Percentiles rank a stretch among this genome's conserved stretches.
Evolutionary conservation across 2,888 invertebrate genomes (phyloP).

Genomic region (Microctonus hyperodae): DNA sequence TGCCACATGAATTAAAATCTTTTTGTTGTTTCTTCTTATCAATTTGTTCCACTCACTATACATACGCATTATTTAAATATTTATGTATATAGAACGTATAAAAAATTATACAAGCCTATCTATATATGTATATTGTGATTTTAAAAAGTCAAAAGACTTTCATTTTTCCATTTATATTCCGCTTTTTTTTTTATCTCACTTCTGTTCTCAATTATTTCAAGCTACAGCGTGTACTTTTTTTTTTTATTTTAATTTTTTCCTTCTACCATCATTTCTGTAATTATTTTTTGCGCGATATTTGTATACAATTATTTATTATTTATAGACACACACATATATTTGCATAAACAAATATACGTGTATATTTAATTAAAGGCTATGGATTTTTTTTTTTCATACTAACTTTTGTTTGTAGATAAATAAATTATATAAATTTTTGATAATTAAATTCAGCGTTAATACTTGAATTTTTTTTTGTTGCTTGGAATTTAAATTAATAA

Average conservation of each 20-base stretch:
- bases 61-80: neutral
- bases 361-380: neutral
- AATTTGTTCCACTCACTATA: neutral
- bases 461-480: no score
- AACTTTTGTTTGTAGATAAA: neutral
- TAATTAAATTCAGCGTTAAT: no score
- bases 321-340: neutral
- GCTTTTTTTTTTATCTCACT: neutral
- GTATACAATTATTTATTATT: constrained; percentile 33
- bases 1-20: no score
- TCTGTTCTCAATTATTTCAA: constrained; percentile 17
- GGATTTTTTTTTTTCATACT: neutral
- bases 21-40: neutral
- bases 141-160: neutral
- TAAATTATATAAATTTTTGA: no score
- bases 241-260: constrained; percentile 27
- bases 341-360: neutral
- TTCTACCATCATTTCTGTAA: neutral
- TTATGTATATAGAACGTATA: neutral
- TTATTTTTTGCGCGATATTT: constrained; percentile 50
- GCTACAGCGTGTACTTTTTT: constrained; percentile 16
- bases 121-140: neutral
- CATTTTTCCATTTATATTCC: constrained; percentile 16
- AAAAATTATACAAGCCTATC: neutral
- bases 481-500: no score